Percentiles rank a stretch among this genome's conserved stretches.
These are phyloP conservation scores for Nebria ingens DNA, from an alignment of 1,140 invertebrate genomes.

Conservation along the genomic window DNA sequence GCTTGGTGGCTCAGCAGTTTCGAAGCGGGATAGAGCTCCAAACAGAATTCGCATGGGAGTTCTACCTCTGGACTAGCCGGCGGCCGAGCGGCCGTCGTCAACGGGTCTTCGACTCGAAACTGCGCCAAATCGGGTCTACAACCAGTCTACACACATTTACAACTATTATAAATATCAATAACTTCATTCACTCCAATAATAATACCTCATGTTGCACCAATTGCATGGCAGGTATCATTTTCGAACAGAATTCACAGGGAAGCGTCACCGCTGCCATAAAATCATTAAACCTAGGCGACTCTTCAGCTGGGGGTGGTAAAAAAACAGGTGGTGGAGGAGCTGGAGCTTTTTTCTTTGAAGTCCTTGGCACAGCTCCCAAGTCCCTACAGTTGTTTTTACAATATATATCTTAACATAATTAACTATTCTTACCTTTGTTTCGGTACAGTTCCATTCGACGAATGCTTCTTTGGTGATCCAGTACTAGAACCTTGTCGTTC, in stretches of 20 bases:
- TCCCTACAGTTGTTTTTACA: background rate
- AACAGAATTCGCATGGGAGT: constrained; percentile 36
- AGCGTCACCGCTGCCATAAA: constrained; percentile 18
- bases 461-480: background rate
- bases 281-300: background rate
- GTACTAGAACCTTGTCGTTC: background rate
- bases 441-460: background rate
- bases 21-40: constrained; percentile 33
- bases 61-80: constrained; percentile 26
- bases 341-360: constrained; percentile 12
- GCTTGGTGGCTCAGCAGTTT: constrained; percentile 30
- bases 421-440: background rate
- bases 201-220: constrained; percentile 26
- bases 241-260: constrained; percentile 29
- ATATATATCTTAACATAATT: background rate
- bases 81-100: background rate
- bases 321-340: constrained; percentile 21
- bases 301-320: background rate
- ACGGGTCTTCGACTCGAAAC: constrained; percentile 9
- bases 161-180: background rate
- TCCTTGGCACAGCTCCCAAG: background rate
- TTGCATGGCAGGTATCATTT: constrained; percentile 30
- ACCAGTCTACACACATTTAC: constrained; percentile 14
- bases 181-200: background rate
- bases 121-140: constrained; percentile 20